These are phyloP conservation scores for Hyles euphorbiae DNA, from an alignment of 1,140 invertebrate species.

Conservation along the genomic window DNA sequence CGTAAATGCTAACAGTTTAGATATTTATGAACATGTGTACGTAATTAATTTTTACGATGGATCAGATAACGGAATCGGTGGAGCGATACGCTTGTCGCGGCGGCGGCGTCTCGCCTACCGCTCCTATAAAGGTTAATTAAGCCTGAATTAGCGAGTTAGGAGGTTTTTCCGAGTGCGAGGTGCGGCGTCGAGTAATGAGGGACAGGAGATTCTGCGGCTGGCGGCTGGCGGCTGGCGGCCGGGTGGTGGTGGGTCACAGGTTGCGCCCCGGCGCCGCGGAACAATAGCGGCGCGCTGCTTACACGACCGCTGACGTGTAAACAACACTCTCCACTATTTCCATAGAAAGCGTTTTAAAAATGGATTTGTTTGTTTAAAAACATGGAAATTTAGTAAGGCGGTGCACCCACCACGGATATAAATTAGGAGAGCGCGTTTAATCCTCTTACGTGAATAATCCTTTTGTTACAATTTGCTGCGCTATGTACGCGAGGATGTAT, in stretches of 20 bases:
- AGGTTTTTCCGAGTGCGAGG: constrained; percentile 23
- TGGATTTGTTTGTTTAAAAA: constrained; percentile 32
- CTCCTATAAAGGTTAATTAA: constrained; percentile 51
- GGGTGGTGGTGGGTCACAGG: neutral
- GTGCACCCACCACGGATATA: constrained; percentile 30
- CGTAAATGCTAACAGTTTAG: constrained; percentile 59
- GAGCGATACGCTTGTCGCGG: constrained; percentile 53
- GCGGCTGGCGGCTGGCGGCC: constrained; percentile 8
- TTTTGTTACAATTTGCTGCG: constrained; percentile 40
- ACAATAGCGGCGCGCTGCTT: constrained; percentile 23
- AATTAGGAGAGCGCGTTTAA: constrained; percentile 40
- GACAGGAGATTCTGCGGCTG: constrained; percentile 22
- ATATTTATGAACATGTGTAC: constrained; percentile 71
- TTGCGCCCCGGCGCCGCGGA: constrained; percentile 12
- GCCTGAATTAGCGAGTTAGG: constrained; percentile 29
- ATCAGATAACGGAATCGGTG: constrained; percentile 59
- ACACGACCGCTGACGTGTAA: constrained; percentile 29
- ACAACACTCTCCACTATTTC: constrained; percentile 32
- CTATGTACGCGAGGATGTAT: constrained; percentile 24
- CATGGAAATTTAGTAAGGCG: constrained; percentile 26
- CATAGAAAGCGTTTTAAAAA: constrained; percentile 43
- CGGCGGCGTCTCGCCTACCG: constrained; percentile 28
- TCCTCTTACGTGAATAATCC: constrained; percentile 42
- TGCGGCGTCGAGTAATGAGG: constrained; percentile 18
- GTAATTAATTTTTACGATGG: constrained; percentile 73